Percentiles rank a stretch among this genome's conserved stretches.
These are phyloP conservation scores for Equus przewalskii DNA, from an alignment of 2,113 vertebrate genomes.

Conservation along the genomic window DNA sequence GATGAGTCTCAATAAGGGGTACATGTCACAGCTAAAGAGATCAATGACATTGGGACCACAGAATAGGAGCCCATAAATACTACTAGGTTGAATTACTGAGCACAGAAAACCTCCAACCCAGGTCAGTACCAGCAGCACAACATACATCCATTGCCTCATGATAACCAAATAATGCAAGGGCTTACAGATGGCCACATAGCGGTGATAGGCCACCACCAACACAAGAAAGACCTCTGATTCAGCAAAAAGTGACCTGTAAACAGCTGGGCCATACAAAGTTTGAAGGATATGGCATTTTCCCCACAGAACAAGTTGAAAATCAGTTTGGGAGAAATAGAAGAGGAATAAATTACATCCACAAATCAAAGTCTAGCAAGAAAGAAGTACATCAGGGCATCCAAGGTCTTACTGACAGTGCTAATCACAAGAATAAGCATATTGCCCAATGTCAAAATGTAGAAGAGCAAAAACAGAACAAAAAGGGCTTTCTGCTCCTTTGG, in stretches of 20 bases:
- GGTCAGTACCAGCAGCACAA: not conserved
- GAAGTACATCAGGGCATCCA: not conserved
- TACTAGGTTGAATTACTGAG: conserved; percentile 35
- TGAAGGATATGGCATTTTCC: not conserved
- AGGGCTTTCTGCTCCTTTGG: conserved; percentile 32
- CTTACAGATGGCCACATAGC: conserved; percentile 69
- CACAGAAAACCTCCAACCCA: not conserved
- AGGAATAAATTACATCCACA: not conserved
- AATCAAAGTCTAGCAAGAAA: no score
- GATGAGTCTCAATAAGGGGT: conserved; percentile 67
- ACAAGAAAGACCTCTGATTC: no score
- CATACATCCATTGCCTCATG: not conserved
- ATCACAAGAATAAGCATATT: conserved; percentile 41
- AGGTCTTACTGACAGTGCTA: conserved; percentile 18
- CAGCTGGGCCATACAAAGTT: not conserved
- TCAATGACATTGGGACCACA: conserved; percentile 57
- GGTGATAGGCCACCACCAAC: no score
- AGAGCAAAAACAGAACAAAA: conserved; percentile 24
- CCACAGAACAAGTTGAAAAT: conserved; percentile 49
- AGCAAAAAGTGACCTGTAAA: no score
- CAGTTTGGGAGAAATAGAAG: conserved; percentile 27
- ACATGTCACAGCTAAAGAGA: not conserved
- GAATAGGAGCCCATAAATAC: conserved; percentile 55
- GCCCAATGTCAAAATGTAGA: conserved; percentile 59
- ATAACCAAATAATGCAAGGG: conserved; percentile 56